Percentiles rank a stretch among this genome's conserved stretches.
These are phyloP conservation scores for Hippocampus abdominalis DNA, from an alignment of 2,113 vertebrate genomes.

Conservation along the genomic window DNA sequence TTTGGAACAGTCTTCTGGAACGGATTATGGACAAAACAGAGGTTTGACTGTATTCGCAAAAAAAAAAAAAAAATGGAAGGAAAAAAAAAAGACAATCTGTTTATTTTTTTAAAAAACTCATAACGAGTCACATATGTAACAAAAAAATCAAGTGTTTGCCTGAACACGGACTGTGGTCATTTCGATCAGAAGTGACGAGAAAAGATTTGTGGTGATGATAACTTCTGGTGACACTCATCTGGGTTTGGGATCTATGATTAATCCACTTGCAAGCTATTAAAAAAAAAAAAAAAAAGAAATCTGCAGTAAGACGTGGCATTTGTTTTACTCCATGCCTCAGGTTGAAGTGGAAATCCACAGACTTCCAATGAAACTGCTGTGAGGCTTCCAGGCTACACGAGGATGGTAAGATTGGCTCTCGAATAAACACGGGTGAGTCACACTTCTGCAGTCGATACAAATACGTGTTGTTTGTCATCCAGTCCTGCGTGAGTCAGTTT, in stretches of 20 bases:
- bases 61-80: too few relatives aligned
- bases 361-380: background rate
- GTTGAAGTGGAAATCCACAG: conserved; percentile 4
- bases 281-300: background rate
- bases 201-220: background rate
- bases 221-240: background rate
- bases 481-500: background rate
- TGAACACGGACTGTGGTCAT: background rate
- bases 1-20: too few relatives aligned
- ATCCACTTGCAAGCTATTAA: background rate
- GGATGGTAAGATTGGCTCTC: background rate
- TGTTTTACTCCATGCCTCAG: background rate
- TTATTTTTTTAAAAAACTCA: background rate
- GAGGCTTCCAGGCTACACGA: background rate
- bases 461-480: background rate
- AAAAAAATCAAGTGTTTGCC: background rate
- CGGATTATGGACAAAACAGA: too few relatives aligned
- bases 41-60: too few relatives aligned
- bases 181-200: background rate
- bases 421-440: background rate
- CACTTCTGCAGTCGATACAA: background rate
- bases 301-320: background rate
- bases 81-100: background rate
- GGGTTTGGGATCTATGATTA: background rate
- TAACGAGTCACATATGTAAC: too few relatives aligned